Base-by-base conservation (phyloP, 1,140 invertebrate species). In the Brachionus paranguensis region DNA sequence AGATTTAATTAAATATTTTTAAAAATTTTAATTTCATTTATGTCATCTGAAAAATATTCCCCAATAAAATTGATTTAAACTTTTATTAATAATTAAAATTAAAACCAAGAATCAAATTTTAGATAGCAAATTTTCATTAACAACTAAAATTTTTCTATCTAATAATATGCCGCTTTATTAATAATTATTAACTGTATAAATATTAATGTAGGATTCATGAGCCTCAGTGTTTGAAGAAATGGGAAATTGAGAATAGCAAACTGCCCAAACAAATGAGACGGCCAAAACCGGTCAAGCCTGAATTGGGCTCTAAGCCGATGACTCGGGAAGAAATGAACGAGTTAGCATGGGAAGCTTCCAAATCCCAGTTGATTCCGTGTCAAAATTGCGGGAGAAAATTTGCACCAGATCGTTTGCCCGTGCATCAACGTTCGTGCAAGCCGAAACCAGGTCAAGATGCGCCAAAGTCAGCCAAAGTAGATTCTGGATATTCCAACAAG, bases 351-450 rank as follows among this genome's bases (percentile, higher is more conserved):
- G 84, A 90, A 85, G 86, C 86, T 85, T 87, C 86, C 90, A 93
- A 91, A 86, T 87, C 78, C 68, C 88, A 90, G 50, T 87, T 94
- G 50, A 88, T 93, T 17, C 90, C 91, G 2, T 94, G 93, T 86
- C 87, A 88, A 27, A 92, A 91, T 85, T 94, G 93, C 87, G 91
- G 91, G 12, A 88, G 93, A 79, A 93, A 92, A 41, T 93, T 94
- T 87, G 89, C 91, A 53, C 92, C 93, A 0, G 93, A 94, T 86
- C 88, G 93, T n/a, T 86, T 94, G 2, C 85, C 87, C 11, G 89
- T 93, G 33, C 93, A 94, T 86, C 90, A 92, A 87, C 90, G 90
- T 84, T 92, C 91, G 64, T 94, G 93, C 86, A 91, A 88, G 70
- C 86, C 87, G 68, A 86, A 87, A 24, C 88, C 86, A 33, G 72